phyloP scores from a whole-genome alignment of 1,140 invertebrate genomes.

The Olivierus martensii region DNA sequence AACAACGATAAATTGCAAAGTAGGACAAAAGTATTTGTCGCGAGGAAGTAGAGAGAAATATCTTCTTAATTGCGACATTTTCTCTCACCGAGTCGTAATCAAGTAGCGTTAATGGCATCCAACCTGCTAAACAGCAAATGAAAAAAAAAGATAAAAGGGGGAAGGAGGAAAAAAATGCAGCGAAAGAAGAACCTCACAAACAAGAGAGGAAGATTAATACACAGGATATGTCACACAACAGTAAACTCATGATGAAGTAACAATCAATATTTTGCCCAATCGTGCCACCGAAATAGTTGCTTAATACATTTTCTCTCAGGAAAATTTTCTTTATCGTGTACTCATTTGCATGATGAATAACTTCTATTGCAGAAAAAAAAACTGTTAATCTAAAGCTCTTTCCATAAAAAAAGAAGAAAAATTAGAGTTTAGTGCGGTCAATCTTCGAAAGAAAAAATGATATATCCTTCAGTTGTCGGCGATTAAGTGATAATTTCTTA shows the following conservation, averaged over 20 bases:
- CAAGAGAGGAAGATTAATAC: background rate
- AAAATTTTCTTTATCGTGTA: background rate
- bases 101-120: too few relatives aligned
- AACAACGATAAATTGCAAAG: too few relatives aligned
- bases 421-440: background rate
- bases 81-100: too few relatives aligned
- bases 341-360: background rate
- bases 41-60: too few relatives aligned
- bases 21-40: too few relatives aligned
- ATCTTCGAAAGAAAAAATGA: too few relatives aligned
- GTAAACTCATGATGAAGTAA: background rate
- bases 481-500: too few relatives aligned
- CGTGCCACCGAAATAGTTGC: background rate
- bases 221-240: background rate
- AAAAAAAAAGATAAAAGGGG: background rate
- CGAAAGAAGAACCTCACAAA: background rate
- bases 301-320: background rate
- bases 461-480: too few relatives aligned
- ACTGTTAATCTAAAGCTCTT: background rate
- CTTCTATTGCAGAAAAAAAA: background rate
- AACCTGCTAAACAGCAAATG: too few relatives aligned
- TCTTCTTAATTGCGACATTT: too few relatives aligned
- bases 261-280: background rate
- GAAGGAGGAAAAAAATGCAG: background rate
- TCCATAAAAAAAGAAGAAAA: too few relatives aligned